phyloP scores from a whole-genome alignment of 2,888 invertebrate species.

The Erebia epiphron region DNA sequence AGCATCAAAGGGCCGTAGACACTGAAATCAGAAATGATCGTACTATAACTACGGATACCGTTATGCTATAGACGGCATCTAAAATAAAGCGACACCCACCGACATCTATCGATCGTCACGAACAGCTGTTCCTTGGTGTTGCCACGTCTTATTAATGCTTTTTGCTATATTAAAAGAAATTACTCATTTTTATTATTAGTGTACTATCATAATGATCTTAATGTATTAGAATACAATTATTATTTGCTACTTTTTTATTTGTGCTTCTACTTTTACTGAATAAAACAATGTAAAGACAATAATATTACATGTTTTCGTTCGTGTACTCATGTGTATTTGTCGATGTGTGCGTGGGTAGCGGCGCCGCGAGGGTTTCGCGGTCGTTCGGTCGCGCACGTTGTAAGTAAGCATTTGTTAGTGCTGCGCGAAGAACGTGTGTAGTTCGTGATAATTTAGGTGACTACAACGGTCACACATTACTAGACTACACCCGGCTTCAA shows the following conservation, averaged over 20 bases:
- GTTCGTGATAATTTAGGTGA: slow-evolving; percentile 71
- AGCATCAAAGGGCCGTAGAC: slow-evolving; percentile 62
- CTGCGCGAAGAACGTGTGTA: slow-evolving; percentile 75
- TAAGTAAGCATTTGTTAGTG: slow-evolving; percentile 70
- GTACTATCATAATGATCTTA: too few species aligned
- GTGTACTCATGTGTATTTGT: slow-evolving; percentile 1
- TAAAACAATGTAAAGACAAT: neutral
- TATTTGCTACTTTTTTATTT: neutral
- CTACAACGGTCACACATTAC: slow-evolving; percentile 68
- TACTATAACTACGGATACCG: slow-evolving; percentile 81
- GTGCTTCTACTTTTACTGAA: neutral
- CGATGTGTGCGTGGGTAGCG: slow-evolving; percentile 41
- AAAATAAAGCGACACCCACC: slow-evolving; percentile 80
- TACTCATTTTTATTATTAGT: neutral
- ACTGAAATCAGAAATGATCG: slow-evolving; percentile 59
- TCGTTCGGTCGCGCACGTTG: slow-evolving; percentile 62
- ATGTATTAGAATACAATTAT: too few species aligned
- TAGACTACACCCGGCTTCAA: slow-evolving; percentile 73
- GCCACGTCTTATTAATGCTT: slow-evolving; percentile 47
- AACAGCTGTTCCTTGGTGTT: slow-evolving; percentile 71
- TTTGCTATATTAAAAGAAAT: slow-evolving; percentile 7
- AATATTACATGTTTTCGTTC: neutral
- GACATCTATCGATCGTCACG: slow-evolving; percentile 79
- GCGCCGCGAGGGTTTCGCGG: slow-evolving; percentile 55
- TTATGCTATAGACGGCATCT: slow-evolving; percentile 68